phyloP scores from a whole-genome alignment of 1,140 invertebrate species.

The Bemisia tabaci region DNA sequence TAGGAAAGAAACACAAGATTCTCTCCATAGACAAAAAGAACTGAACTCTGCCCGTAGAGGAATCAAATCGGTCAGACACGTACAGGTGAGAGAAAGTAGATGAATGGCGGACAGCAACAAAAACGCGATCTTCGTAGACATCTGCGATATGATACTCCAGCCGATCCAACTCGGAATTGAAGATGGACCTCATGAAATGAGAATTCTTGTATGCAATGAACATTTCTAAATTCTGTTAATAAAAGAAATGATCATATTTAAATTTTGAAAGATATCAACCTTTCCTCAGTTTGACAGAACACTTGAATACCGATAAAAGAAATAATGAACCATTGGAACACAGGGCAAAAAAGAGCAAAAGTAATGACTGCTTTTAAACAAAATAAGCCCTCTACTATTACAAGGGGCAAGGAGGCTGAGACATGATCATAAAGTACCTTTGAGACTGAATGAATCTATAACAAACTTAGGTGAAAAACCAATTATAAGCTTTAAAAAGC shows the following conservation, averaged over 20 bases:
- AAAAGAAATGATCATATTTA: slow-evolving; percentile 20
- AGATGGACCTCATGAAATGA: slow-evolving; percentile 51
- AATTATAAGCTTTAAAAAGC: too few relatives aligned
- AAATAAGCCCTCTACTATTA: too few relatives aligned
- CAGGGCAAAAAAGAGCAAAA: too few relatives aligned
- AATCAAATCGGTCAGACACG: slow-evolving; percentile 44
- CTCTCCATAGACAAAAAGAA: slow-evolving; percentile 69
- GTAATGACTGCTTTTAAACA: too few relatives aligned
- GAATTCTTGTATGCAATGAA: slow-evolving; percentile 61
- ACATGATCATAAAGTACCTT: slow-evolving; percentile 9
- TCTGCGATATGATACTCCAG: slow-evolving; percentile 70
- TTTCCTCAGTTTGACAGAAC: too few relatives aligned
- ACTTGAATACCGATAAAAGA: too few relatives aligned
- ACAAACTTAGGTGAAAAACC: too few relatives aligned
- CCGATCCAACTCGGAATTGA: slow-evolving; percentile 49
- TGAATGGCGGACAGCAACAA: slow-evolving; percentile 71
- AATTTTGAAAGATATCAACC: too few relatives aligned
- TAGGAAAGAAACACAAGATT: slow-evolving; percentile 71
- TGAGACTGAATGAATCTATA: slow-evolving; percentile 1
- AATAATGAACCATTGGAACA: too few relatives aligned
- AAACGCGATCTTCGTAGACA: slow-evolving; percentile 59
- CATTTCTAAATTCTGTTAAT: slow-evolving; percentile 51
- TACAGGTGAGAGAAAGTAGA: slow-evolving; percentile 62
- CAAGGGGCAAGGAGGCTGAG: too few relatives aligned
- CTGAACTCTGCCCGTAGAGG: slow-evolving; percentile 32